Conservation (phyloP, 1,140 invertebrate genomes). For the Drosophila arawakana region DNA sequence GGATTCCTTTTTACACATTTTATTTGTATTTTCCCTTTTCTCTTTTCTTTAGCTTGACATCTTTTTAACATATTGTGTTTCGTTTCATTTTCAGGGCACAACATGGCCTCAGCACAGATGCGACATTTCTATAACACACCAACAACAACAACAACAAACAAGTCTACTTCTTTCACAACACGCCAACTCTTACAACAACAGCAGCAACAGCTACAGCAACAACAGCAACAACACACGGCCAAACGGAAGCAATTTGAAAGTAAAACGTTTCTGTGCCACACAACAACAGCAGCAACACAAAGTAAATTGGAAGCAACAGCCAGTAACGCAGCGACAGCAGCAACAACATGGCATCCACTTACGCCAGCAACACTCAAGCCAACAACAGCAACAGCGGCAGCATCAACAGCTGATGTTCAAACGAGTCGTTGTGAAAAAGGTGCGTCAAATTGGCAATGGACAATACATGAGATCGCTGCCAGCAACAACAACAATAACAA, state of each 20-base stretch:
- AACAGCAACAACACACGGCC: slow-evolving; percentile 37
- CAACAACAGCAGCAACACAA: slow-evolving; percentile 69
- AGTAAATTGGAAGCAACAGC: slow-evolving; percentile 57
- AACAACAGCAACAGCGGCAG: slow-evolving; percentile 40
- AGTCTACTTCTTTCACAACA: slow-evolving; percentile 64
- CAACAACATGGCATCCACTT: slow-evolving; percentile 62
- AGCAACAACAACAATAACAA: slow-evolving; percentile 37
- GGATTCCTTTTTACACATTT: background rate
- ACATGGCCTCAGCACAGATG: slow-evolving; percentile 84
- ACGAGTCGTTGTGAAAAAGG: slow-evolving; percentile 54
- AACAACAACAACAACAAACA: slow-evolving; percentile 74
- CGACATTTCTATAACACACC: slow-evolving; percentile 84
- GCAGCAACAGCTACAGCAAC: slow-evolving; percentile 49
- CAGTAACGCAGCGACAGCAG: slow-evolving; percentile 56
- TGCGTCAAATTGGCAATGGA: slow-evolving; percentile 59
- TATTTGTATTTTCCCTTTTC: slow-evolving; percentile 14
- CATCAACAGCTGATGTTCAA: slow-evolving; percentile 67
- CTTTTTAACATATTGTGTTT: slow-evolving; percentile 53
- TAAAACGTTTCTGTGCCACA: slow-evolving; percentile 62
- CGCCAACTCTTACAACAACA: slow-evolving; percentile 71
- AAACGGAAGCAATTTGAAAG: slow-evolving; percentile 73
- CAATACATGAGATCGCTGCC: slow-evolving; percentile 63
- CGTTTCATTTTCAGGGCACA: slow-evolving; percentile 72
- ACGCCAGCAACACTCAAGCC: slow-evolving; percentile 43
- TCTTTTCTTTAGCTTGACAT: slow-evolving; percentile 20